A percentile compares a stretch with the other conserved stretches of the same genome.
These are phyloP conservation scores for Aurelia coerulea DNA, from an alignment of 30 jellyfish, hydroid and myxozoan species.

Conservation along the genomic window DNA sequence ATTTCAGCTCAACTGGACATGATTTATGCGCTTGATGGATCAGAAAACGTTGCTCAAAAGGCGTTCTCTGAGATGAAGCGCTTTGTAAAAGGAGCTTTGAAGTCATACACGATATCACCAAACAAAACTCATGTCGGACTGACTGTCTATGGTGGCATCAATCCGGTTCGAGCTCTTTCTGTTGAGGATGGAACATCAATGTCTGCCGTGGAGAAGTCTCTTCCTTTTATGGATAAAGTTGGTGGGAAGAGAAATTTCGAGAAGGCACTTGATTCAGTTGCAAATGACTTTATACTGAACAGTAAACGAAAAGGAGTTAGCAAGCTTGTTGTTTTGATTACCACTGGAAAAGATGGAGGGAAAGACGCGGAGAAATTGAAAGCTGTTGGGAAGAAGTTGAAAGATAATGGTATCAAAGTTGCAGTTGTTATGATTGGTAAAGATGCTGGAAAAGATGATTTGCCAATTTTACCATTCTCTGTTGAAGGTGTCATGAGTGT, in stretches of 20 bases:
- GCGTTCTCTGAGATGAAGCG: slow-evolving; percentile 35
- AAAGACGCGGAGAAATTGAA: background rate
- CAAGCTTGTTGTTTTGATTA: slow-evolving; percentile 46
- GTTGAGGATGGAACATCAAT: slow-evolving; percentile 41
- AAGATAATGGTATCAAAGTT: background rate
- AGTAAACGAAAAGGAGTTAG: slow-evolving; percentile 7
- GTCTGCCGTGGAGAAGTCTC: background rate
- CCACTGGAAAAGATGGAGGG: slow-evolving; percentile 31
- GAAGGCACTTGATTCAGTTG: slow-evolving; percentile 32
- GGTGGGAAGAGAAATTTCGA: slow-evolving; percentile 74
- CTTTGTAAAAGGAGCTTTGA: slow-evolving; percentile 43
- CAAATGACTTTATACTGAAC: background rate
- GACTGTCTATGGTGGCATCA: slow-evolving; percentile 38
- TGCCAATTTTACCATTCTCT: background rate
- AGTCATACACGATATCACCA: slow-evolving; percentile 40
- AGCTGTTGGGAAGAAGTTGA: slow-evolving; percentile 1
- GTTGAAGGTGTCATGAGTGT: background rate
- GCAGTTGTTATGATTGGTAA: slow-evolving; percentile 60
- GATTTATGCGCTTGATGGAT: slow-evolving; percentile 75
- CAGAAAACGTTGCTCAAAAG: slow-evolving; percentile 35
- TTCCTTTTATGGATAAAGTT: background rate
- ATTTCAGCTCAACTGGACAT: slow-evolving; percentile 40
- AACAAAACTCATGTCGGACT: slow-evolving; percentile 58
- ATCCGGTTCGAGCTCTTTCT: background rate
- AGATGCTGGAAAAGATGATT: background rate